Conservation (phyloP, 2,797 vertebrate species). For the Molossus molossus region DNA sequence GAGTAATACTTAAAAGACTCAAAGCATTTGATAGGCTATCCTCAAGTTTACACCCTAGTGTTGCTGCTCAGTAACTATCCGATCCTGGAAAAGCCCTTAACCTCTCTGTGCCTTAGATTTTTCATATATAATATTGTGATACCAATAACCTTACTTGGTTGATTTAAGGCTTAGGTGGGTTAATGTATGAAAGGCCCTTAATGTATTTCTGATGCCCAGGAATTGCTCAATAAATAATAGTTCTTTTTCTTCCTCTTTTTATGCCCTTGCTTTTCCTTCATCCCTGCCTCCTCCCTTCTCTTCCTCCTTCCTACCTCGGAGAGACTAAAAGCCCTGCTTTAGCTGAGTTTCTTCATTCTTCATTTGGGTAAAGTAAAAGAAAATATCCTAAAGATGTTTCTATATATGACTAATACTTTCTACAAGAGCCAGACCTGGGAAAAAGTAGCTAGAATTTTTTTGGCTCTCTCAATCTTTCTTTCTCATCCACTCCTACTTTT, state of each 20-base stretch:
- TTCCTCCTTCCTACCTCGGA: background rate
- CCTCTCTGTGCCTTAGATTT: background rate
- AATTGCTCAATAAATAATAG: background rate
- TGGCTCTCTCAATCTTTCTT: background rate
- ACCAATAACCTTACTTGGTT: background rate
- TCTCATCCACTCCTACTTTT: background rate
- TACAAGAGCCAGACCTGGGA: background rate
- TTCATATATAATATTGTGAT: background rate
- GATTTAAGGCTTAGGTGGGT: background rate
- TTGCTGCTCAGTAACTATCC: background rate
- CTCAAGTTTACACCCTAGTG: background rate
- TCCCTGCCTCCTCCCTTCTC: background rate
- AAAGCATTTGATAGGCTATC: background rate
- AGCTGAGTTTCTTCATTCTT: background rate
- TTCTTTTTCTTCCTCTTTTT: background rate
- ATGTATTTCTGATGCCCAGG: background rate
- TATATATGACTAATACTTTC: background rate
- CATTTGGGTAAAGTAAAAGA: background rate
- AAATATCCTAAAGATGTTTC: background rate
- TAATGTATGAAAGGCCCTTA: background rate
- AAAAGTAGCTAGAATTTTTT: background rate
- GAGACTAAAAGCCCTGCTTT: background rate
- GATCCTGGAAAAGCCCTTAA: background rate
- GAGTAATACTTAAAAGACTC: background rate
- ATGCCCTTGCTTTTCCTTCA: background rate